Evolutionary conservation across 2,888 invertebrate genomes (phyloP).

Genomic region (Cephus spinipes): DNA sequence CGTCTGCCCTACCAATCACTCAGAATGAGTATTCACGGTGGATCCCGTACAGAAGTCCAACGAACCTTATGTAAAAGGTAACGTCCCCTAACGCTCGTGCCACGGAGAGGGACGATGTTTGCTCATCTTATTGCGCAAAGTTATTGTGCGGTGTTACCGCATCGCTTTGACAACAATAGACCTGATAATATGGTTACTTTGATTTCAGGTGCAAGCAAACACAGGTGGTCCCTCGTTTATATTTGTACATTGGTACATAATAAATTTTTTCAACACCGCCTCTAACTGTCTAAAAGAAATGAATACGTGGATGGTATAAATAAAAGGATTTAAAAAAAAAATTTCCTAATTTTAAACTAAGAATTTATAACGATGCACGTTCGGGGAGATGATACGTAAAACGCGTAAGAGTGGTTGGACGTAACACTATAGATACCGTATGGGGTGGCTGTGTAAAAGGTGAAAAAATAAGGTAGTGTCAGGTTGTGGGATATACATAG

Average conservation of each 20-base stretch:
- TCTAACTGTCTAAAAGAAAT: not conserved
- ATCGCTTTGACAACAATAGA: conserved; percentile 3
- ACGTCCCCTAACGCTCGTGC: not conserved
- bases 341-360: not conserved
- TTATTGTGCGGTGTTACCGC: conserved; percentile 7
- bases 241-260: not conserved
- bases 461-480: not conserved
- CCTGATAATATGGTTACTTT: conserved; percentile 30
- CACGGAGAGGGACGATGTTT: conserved; percentile 11
- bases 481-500: not conserved
- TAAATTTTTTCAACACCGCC: not conserved
- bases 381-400: not conserved
- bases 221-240: conserved; percentile 52
- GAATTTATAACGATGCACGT: not conserved
- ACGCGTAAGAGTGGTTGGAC: not conserved
- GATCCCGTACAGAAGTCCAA: not conserved
- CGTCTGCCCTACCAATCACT: conserved; percentile 55
- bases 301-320: not conserved
- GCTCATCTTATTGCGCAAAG: conserved; percentile 24
- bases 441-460: not conserved
- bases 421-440: not conserved
- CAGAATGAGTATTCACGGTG: conserved; percentile 32
- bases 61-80: not conserved
- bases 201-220: conserved; percentile 64
- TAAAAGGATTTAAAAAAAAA: not conserved